A percentile compares a stretch with the other conserved stretches of the same genome.
phyloP scores from a whole-genome alignment of 2,888 invertebrate species.

The Ephialtes manifestator region DNA sequence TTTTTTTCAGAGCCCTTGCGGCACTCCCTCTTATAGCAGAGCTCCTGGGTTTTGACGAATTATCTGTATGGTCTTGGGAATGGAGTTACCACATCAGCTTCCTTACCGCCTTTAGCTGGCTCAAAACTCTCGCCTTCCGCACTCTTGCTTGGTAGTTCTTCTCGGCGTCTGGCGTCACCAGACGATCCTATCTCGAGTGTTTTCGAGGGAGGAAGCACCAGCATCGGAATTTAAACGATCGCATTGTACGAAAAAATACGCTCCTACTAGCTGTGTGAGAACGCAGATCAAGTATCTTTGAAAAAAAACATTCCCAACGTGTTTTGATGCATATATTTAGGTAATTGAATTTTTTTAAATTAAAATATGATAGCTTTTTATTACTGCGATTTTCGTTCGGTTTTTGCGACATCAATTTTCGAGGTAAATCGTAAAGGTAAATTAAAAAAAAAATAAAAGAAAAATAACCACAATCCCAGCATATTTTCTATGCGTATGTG shows the following conservation, averaged over 20 bases:
- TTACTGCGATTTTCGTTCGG: background rate
- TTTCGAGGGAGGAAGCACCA: constrained; percentile 40
- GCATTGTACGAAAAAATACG: background rate
- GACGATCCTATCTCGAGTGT: constrained; percentile 44
- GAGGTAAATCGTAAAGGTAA: no score
- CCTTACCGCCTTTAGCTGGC: background rate
- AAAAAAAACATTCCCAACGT: background rate
- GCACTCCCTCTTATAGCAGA: background rate
- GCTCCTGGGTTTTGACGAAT: background rate
- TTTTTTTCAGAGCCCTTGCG: background rate
- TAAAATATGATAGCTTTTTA: background rate
- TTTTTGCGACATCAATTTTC: background rate
- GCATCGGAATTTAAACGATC: constrained; percentile 30
- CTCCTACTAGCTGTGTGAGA: constrained; percentile 7
- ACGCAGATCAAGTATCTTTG: constrained; percentile 18
- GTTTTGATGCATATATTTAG: no score
- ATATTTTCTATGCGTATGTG: no score
- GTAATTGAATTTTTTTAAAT: background rate
- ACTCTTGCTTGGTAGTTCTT: background rate
- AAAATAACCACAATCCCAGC: no score
- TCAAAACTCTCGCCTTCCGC: background rate
- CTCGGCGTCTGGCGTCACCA: constrained; percentile 42
- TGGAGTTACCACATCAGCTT: background rate
- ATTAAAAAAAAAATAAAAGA: no score
- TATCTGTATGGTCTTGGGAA: background rate